Conservation (phyloP, 2,888 invertebrate genomes). For the Bombyx huttoni region DNA sequence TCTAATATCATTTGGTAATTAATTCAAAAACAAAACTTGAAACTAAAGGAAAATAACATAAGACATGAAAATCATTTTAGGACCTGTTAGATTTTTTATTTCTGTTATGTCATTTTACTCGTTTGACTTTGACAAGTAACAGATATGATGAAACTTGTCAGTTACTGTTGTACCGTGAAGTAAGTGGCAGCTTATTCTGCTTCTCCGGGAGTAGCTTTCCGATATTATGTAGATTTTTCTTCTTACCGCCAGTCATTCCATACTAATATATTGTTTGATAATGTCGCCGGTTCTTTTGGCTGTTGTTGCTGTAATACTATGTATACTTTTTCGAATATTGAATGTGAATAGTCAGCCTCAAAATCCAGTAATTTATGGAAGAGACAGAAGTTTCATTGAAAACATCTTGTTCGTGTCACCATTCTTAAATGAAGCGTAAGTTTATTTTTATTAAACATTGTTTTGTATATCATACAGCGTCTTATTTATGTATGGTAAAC, state of each 20-base stretch:
- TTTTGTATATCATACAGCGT: background rate
- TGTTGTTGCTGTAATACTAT: slow-evolving; percentile 84
- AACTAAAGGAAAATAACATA: too few species aligned
- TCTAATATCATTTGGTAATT: too few species aligned
- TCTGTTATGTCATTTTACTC: too few species aligned
- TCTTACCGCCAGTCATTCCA: slow-evolving; percentile 11
- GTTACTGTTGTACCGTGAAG: slow-evolving; percentile 21
- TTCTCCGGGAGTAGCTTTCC: slow-evolving; percentile 22
- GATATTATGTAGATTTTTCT: slow-evolving; percentile 46
- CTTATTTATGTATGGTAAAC: background rate
- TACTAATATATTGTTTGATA: slow-evolving; percentile 18
- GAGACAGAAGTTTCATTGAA: slow-evolving; percentile 82
- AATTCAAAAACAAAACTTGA: too few species aligned
- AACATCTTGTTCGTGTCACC: slow-evolving; percentile 85
- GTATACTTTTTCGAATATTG: slow-evolving; percentile 85
- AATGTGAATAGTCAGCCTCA: slow-evolving; percentile 88
- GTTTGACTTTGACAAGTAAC: too few species aligned
- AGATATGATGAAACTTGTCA: slow-evolving; percentile 4
- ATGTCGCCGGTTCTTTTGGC: slow-evolving; percentile 89
- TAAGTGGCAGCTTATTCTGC: slow-evolving; percentile 20
- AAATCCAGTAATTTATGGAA: slow-evolving; percentile 83
- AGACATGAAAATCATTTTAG: too few species aligned
- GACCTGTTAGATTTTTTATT: too few species aligned
- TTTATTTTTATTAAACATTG: slow-evolving; percentile 26
- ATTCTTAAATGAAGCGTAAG: slow-evolving; percentile 87